Conservation (phyloP, 2,113 vertebrate species). For the Eleginops maclovinus region DNA sequence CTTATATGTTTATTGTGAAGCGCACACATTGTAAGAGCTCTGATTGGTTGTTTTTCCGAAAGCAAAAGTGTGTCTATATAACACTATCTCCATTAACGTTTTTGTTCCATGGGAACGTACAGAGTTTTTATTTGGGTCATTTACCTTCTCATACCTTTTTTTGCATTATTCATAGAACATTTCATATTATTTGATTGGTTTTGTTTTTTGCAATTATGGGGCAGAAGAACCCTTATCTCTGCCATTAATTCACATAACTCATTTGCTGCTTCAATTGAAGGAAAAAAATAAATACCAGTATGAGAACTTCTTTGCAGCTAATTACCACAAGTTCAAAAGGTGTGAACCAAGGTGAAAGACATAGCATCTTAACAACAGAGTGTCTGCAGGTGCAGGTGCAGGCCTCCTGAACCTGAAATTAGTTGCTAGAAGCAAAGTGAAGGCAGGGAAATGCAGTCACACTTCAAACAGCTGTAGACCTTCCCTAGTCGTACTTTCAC, state of each 20-base stretch:
- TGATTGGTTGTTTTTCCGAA: conserved; percentile 9
- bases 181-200: conserved; percentile 27
- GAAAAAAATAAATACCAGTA: conserved; percentile 7
- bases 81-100: conserved; percentile 35
- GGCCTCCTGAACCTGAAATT: conserved; percentile 33
- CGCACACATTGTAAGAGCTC: background rate
- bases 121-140: conserved; percentile 26
- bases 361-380: background rate
- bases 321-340: background rate
- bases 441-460: conserved; percentile 31
- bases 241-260: conserved; percentile 30
- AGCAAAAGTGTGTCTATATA: conserved; percentile 5
- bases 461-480: conserved; percentile 52
- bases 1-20: conserved; percentile 16
- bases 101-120: background rate
- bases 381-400: conserved; percentile 3
- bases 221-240: conserved; percentile 15
- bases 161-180: conserved; percentile 43
- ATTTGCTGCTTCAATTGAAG: conserved; percentile 38
- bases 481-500: conserved; percentile 26
- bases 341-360: background rate
- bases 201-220: conserved; percentile 23
- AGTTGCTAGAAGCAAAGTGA: conserved; percentile 37
- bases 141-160: conserved; percentile 30
- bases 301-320: conserved; percentile 8